Conservation (phyloP, 2,797 vertebrate species). For the Tympanoctomys barrerae region DNA sequence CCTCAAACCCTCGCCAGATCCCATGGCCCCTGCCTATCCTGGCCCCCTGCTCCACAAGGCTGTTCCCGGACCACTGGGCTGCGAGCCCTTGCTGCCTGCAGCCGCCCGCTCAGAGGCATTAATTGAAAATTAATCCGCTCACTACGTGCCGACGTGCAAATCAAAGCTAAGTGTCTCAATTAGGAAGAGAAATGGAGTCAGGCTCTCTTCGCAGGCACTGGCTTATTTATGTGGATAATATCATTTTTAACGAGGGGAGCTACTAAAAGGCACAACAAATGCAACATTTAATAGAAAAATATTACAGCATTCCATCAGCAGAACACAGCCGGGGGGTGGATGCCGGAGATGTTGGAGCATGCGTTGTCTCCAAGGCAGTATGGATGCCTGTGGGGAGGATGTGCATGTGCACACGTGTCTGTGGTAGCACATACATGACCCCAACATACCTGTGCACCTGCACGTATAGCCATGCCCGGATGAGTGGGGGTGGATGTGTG, state of each 20-base stretch:
- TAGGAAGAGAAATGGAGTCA: slow-evolving; percentile 82
- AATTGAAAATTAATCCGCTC: slow-evolving; percentile 86
- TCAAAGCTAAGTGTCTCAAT: slow-evolving; percentile 82
- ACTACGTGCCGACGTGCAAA: slow-evolving; percentile 77
- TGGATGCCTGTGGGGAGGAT: neutral
- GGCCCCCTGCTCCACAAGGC: neutral
- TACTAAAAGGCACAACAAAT: slow-evolving; percentile 82
- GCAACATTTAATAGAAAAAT: slow-evolving; percentile 83
- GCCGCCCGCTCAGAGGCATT: slow-evolving; percentile 74
- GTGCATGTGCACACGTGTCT: neutral
- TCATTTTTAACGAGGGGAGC: slow-evolving; percentile 71
- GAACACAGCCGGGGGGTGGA: neutral
- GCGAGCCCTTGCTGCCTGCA: slow-evolving; percentile 56
- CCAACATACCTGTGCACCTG: accelerated
- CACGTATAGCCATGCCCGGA: too few relatives aligned
- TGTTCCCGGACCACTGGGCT: slow-evolving; percentile 64
- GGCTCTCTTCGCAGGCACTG: slow-evolving; percentile 49
- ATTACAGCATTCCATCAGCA: slow-evolving; percentile 81
- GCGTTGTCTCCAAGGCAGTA: accelerated
- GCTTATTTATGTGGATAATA: slow-evolving; percentile 77
- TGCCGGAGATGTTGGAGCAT: neutral
- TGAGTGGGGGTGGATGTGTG: too few relatives aligned
- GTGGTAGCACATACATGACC: neutral
- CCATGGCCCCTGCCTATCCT: neutral
- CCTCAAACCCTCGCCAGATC: neutral